Conservation (phyloP, 2,888 invertebrate species). For the Chrysodeixis includens region DNA sequence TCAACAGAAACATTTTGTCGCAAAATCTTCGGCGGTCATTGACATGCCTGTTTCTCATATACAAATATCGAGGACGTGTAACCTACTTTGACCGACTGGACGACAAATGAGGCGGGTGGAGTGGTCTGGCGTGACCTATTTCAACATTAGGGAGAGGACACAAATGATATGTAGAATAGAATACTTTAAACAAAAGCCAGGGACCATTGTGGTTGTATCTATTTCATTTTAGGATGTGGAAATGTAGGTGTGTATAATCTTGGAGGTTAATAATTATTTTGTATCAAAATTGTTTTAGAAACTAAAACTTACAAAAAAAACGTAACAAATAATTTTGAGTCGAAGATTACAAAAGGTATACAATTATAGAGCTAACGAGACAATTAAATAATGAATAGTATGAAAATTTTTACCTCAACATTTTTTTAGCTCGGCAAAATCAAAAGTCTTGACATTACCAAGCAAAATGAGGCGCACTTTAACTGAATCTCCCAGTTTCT, state of each 20-base stretch:
- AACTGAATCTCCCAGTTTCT: conserved; percentile 57
- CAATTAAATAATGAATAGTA: neutral
- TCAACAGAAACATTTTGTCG: neutral
- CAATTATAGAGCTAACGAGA: too few relatives aligned
- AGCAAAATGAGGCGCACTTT: conserved; percentile 52
- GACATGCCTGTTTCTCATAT: conserved; percentile 34
- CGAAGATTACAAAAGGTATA: too few relatives aligned
- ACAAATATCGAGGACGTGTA: conserved; percentile 41
- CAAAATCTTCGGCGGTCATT: conserved; percentile 32
- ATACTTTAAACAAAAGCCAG: neutral
- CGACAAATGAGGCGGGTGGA: conserved; percentile 32
- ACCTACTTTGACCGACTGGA: conserved; percentile 50
- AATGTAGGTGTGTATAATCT: too few relatives aligned
- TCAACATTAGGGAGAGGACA: conserved; percentile 15
- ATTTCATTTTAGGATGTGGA: neutral
- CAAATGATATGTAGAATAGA: conserved; percentile 11
- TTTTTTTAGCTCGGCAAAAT: conserved; percentile 31
- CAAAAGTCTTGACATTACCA: conserved; percentile 48
- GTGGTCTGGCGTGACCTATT: conserved; percentile 48
- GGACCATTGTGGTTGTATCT: neutral
- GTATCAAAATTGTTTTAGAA: too few relatives aligned
- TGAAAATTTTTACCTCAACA: conserved; percentile 24
- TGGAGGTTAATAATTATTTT: too few relatives aligned
- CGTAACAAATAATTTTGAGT: too few relatives aligned
- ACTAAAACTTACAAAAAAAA: too few relatives aligned